Evolutionary conservation across 2,888 invertebrate species (phyloP).

Genomic region (Chesias legatella): DNA sequence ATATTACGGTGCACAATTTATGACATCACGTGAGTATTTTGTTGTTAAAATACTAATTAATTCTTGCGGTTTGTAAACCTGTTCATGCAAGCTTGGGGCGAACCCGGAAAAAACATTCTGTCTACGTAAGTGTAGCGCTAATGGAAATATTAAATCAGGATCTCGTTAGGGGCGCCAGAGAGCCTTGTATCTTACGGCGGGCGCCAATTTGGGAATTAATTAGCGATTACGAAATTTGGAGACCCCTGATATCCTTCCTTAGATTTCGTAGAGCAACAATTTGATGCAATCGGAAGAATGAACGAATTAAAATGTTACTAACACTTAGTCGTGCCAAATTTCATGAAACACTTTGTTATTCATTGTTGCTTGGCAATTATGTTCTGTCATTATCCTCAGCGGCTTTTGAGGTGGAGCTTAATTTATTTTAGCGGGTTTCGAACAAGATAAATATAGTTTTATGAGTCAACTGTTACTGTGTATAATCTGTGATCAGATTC

Average conservation of each 20-base stretch:
- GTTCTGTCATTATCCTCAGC: conserved; percentile 24
- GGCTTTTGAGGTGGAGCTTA: conserved; percentile 18
- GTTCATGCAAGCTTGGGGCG: conserved; percentile 8
- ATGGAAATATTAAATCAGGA: conserved; percentile 21
- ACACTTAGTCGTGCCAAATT: no score
- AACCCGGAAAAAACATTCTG: conserved; percentile 15
- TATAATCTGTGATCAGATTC: no score
- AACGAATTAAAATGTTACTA: no score
- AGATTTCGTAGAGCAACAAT: conserved; percentile 8
- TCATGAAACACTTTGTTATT: conserved; percentile 21
- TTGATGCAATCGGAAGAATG: conserved; percentile 3
- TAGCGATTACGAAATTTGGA: conserved; percentile 24
- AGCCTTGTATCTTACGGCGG: conserved; percentile 16
- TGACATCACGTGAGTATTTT: conserved; percentile 10
- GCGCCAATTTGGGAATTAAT: conserved; percentile 23
- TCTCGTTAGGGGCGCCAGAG: conserved; percentile 6
- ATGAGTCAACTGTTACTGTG: conserved; percentile 2
- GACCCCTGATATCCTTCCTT: conserved; percentile 15
- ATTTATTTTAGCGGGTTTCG: conserved; percentile 12
- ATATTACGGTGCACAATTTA: background rate
- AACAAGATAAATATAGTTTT: background rate
- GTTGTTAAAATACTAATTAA: conserved; percentile 14
- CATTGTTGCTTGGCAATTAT: conserved; percentile 19
- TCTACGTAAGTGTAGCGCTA: conserved; percentile 13
- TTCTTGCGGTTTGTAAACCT: conserved; percentile 14